A percentile compares a stretch with the other conserved stretches of the same genome.
These are phyloP conservation scores for Goniozus legneri DNA, from an alignment of 1,140 invertebrate species.

Conservation along the genomic window DNA sequence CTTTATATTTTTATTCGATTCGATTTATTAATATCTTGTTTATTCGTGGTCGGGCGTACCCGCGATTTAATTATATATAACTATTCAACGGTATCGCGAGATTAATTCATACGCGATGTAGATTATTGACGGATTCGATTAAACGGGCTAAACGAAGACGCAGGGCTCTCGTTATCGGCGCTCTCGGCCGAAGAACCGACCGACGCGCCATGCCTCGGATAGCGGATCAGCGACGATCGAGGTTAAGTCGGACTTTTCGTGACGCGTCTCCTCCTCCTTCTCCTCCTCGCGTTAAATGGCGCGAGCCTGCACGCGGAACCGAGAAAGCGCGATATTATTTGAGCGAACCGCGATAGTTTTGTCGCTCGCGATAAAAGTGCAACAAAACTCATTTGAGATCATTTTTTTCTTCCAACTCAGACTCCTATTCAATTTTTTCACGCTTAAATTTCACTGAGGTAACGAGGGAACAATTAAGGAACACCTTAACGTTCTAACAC, in stretches of 20 bases:
- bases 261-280: background rate
- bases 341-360: background rate
- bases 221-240: slow-evolving; percentile 20
- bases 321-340: slow-evolving; percentile 6
- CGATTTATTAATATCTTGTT: too few species aligned
- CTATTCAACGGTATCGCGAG: background rate
- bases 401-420: background rate
- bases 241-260: slow-evolving; percentile 28
- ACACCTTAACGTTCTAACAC: too few species aligned
- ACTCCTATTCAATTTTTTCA: background rate
- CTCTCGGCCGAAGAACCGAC: background rate
- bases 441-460: background rate
- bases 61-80: background rate
- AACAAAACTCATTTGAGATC: background rate
- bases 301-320: slow-evolving; percentile 12
- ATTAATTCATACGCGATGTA: background rate
- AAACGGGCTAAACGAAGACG: slow-evolving; percentile 1
- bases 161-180: background rate
- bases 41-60: too few species aligned
- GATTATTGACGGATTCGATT: background rate
- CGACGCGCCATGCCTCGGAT: slow-evolving; percentile 21
- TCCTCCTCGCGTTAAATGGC: background rate
- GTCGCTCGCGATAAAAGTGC: background rate
- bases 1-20: too few species aligned
- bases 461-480: too few species aligned